Base-by-base conservation (phyloP, 2,888 invertebrate genomes). In the Pollenia angustigena region DNA sequence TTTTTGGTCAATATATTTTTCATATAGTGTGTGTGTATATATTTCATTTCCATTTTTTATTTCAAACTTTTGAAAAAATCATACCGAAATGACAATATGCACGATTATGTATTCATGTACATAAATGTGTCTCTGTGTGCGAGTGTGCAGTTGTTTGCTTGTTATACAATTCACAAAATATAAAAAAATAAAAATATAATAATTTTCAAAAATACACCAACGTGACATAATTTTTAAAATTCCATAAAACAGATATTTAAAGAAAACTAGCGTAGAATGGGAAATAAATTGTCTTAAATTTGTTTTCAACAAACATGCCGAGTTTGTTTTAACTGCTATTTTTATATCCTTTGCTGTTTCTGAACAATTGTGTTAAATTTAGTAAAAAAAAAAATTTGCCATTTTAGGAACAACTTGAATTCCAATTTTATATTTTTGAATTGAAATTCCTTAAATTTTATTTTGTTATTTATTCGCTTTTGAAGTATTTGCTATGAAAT, bases 211-310 rank as follows among this genome's bases (percentile, higher is more conserved):
- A 75, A 81, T 85, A 81, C 81, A 69, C 16, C 42, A 76, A 85
- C 85, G 85, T 85, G 85, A 85, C 44, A 54, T 75, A 72, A 85
- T 85, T 85, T 76, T 18, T 48, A 62, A 81, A 64, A 62, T 60
- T 32, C 44, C 44, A 0, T 32, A n/a, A 71, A 52, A 62, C 1
- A 0, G 44, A 7, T 6, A 9, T 9, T 12, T 6, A 32, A 46
- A 52, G 14, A 42, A 50, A 48, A 48, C 10, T 50, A 60, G 50
- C 56, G 9, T 10, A 2, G 7, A 14, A 56, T 10, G 18, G 18
- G 18, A 1, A 56, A 56, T 66, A 32, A 23, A 46, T 1, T 23
- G 8, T 46, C 46, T 66, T 0, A 66, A 18, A 66, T 32, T 32
- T 32, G 32, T 32, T 32, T 32, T 32, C 6, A 32, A 32, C 32